These are phyloP conservation scores for Jaculus jaculus DNA, from an alignment of 2,113 vertebrate genomes.

Conservation along the genomic window DNA sequence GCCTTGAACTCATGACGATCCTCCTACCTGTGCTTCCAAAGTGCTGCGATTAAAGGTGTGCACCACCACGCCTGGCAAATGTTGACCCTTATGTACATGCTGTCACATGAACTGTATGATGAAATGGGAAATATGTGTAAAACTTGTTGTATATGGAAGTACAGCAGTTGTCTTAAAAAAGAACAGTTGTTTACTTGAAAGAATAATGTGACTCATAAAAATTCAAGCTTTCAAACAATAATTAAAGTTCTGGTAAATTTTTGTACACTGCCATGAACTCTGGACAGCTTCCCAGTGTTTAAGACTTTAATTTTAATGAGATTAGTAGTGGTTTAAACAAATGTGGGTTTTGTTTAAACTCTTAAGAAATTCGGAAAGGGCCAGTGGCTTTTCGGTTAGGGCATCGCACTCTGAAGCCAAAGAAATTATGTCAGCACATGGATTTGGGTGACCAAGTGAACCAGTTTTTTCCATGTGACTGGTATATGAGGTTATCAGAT, in stretches of 20 bases:
- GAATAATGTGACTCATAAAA: conserved; percentile 31
- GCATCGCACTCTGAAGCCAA: too few species aligned
- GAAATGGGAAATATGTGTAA: neutral
- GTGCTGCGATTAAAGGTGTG: too few species aligned
- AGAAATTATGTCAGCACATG: neutral
- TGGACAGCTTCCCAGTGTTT: neutral
- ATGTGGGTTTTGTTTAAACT: neutral
- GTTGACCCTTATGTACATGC: neutral
- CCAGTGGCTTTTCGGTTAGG: too few species aligned
- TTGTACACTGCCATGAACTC: neutral
- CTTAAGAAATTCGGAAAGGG: too few species aligned
- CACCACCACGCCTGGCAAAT: too few species aligned
- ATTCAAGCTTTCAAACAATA: neutral
- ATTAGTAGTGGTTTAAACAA: neutral
- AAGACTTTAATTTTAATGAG: conserved; percentile 36
- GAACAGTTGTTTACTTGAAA: neutral
- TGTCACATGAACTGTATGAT: conserved; percentile 6
- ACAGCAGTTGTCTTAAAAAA: neutral
- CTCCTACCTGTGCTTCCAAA: too few species aligned
- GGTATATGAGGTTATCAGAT: neutral
- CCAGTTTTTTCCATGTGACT: neutral
- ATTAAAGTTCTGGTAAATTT: conserved; percentile 37
- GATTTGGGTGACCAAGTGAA: conserved; percentile 29
- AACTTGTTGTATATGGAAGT: neutral
- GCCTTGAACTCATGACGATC: too few species aligned